Base-by-base conservation (phyloP, 1,140 invertebrate genomes). In the Harpegnathos saltator region DNA sequence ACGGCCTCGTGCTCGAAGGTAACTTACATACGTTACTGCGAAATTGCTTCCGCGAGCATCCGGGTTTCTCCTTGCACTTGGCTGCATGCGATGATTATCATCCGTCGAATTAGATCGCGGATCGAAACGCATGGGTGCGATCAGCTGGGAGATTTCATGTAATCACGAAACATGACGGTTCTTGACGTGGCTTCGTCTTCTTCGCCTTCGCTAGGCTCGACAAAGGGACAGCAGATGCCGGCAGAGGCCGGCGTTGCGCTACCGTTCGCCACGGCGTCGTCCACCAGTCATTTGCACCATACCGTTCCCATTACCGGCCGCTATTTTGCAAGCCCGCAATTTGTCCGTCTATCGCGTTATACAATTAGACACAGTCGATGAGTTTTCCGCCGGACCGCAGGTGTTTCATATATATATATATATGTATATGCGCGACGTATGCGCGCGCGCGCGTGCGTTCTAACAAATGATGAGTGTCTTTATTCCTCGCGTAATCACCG, bases 131-230 rank as follows among this genome's bases (percentile, higher is more conserved):
- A 78, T 69, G 50, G 52, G 24, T 78, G 63, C 50, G 63, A 84
- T 85, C 65, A n/a, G 19, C 66, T 74, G 83, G 72, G 66, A 58
- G 75, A 82, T 86, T 82, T 85, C 83, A 59, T 54, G 38, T 80
- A 58, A 71, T 80, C 75, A 24, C 33, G 52, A 63, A 44, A 80
- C 17, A 29, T 17, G 73, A 50, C 74, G 29, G 33, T 68, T 66
- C 63, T 66, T 44, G 52, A 24, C 29, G 48, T 63, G 14, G n/a
- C n/a, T n/a, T n/a, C n/a, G n/a, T n/a, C n/a, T n/a, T n/a, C n/a
- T n/a, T 26, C 24, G 5, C 58, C 22, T 59, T 74, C 33, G 0
- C 33, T 52, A 54, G 17, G n/a, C 17, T 52, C 19, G 19, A 77
- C 74, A 80, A 80, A 69, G 52, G 19, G 33, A 69, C 75, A 15